These are phyloP conservation scores for Periplaneta americana DNA, from an alignment of 1,140 invertebrate genomes.

Conservation along the genomic window DNA sequence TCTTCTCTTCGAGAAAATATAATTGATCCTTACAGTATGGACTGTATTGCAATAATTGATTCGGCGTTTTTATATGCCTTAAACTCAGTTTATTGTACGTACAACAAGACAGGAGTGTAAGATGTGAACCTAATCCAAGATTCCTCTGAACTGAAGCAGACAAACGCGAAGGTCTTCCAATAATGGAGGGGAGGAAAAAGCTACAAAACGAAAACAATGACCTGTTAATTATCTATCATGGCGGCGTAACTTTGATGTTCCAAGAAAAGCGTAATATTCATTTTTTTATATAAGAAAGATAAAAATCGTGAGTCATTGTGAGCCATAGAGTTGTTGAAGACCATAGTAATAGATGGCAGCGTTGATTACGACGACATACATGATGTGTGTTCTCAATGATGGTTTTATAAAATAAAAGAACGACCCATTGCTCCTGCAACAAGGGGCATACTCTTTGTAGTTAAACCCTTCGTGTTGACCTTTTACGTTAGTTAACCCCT, in stretches of 20 bases:
- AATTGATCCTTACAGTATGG: no score
- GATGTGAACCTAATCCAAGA: no score
- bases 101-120: no score
- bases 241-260: neutral
- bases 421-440: neutral
- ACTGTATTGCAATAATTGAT: no score
- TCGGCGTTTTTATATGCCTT: no score
- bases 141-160: no score
- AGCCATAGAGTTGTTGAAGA: neutral
- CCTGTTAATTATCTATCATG: neutral
- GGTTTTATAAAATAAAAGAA: neutral
- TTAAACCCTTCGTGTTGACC: neutral
- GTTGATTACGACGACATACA: neutral
- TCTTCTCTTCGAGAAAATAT: no score
- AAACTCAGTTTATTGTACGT: no score
- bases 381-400: neutral
- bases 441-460: neutral
- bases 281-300: neutral
- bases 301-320: neutral
- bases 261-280: neutral
- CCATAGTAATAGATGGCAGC: neutral
- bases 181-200: neutral
- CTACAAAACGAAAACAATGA: neutral
- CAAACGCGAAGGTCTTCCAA: neutral
- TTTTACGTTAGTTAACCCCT: neutral